Evolutionary conservation across 2,113 vertebrate species (phyloP).

Genomic region (Baryphthengus martii): DNA sequence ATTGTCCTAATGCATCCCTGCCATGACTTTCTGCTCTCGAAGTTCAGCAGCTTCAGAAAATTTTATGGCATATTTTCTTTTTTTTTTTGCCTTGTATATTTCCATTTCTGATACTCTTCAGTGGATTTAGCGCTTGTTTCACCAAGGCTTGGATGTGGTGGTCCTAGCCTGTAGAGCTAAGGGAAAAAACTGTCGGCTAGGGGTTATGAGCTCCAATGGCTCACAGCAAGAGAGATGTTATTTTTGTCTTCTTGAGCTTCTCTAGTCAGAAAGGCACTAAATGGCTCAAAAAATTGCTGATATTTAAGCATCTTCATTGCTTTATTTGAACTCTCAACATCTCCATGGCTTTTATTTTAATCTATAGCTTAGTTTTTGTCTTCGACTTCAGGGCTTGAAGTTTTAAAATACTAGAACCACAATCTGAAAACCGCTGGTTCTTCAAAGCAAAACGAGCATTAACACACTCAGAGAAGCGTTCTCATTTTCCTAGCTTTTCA

Average conservation of each 20-base stretch:
- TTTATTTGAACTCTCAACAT: conserved; percentile 28
- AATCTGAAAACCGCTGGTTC: background rate
- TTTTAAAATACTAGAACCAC: background rate
- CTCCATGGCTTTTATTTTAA: conserved; percentile 41
- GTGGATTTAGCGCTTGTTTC: conserved; percentile 15
- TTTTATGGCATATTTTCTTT: background rate
- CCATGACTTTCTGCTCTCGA: no score
- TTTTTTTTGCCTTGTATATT: background rate
- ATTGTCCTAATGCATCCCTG: background rate
- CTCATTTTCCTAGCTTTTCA: background rate
- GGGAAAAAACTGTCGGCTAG: conserved; percentile 35
- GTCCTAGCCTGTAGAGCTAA: conserved; percentile 47
- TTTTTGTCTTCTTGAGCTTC: conserved; percentile 58
- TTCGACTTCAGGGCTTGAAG: conserved; percentile 22
- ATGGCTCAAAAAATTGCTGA: conserved; percentile 37
- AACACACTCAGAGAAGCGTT: background rate
- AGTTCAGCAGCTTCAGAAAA: background rate
- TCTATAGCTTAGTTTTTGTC: conserved; percentile 45
- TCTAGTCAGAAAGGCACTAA: conserved; percentile 50
- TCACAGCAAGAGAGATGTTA: conserved; percentile 39
- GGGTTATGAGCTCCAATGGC: conserved; percentile 45
- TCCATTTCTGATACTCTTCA: conserved; percentile 17
- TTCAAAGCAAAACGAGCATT: conserved; percentile 10
- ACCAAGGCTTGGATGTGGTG: conserved; percentile 11
- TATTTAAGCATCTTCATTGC: conserved; percentile 29